These are phyloP conservation scores for Galago senegalensis DNA, from an alignment of 2,797 vertebrate genomes.

Conservation along the genomic window DNA sequence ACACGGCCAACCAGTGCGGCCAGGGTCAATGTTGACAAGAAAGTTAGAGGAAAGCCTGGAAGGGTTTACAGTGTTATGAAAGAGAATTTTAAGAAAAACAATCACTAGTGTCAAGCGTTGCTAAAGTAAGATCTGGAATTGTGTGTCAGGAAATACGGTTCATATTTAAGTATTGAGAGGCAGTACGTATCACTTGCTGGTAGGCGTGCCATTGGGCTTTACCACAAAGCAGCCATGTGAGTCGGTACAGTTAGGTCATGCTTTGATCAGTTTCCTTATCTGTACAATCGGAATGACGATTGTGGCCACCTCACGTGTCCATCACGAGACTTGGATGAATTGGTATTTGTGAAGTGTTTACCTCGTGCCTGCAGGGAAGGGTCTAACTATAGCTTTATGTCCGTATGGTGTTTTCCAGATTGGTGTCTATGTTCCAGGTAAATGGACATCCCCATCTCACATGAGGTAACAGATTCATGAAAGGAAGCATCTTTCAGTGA, in stretches of 20 bases:
- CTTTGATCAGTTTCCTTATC: not conserved
- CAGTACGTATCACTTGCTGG: not conserved
- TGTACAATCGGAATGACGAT: not conserved
- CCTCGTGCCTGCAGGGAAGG: not conserved
- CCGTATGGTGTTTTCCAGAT: not conserved
- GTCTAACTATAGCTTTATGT: not conserved
- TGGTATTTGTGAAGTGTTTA: not conserved
- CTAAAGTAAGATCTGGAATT: not conserved
- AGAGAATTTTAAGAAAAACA: not conserved
- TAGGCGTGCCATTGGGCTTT: not conserved
- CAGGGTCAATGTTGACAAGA: not conserved
- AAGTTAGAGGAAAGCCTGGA: not conserved
- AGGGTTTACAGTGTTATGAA: not conserved
- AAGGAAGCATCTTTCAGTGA: not conserved
- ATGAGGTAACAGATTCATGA: not conserved
- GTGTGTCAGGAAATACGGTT: not conserved
- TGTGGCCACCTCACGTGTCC: not conserved
- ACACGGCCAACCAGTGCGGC: not conserved
- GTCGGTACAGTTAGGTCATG: not conserved
- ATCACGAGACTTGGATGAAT: not conserved
- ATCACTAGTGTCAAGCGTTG: not conserved
- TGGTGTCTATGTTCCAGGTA: not conserved
- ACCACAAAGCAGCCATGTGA: not conserved
- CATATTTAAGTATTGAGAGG: not conserved
- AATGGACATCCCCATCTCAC: too few relatives aligned